Conservation (phyloP, 2,113 vertebrate genomes). For the Cryptomyrus ogoouensis region DNA sequence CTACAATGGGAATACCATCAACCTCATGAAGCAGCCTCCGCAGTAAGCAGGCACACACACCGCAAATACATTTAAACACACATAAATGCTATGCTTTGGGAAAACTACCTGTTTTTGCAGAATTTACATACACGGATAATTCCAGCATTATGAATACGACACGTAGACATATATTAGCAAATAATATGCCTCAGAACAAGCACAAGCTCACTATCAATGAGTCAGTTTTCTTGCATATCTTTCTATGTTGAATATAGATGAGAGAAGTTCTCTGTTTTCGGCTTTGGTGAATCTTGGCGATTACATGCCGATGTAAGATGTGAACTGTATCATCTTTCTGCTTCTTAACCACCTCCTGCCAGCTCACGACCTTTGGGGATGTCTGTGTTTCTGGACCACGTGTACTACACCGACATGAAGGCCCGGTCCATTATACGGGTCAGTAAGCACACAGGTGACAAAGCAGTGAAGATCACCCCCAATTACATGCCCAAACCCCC, state of each 20-base stretch:
- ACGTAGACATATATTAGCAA: not conserved
- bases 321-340: not conserved
- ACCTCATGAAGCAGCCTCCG: conserved; percentile 49
- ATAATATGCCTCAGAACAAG: not conserved
- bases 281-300: not conserved
- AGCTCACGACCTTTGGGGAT: conserved; percentile 62
- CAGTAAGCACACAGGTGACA: conserved; percentile 73
- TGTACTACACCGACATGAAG: conserved; percentile 71
- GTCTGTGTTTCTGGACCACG: conserved; percentile 66
- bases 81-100: not conserved
- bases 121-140: not conserved
- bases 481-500: conserved; percentile 55
- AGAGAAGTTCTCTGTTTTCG: not conserved
- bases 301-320: not conserved
- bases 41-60: conserved; percentile 51
- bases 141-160: not conserved
- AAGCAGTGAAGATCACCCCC: conserved; percentile 57
- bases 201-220: too few species aligned
- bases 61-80: not conserved
- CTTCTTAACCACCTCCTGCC: not conserved
- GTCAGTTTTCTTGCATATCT: not conserved
- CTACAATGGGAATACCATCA: conserved; percentile 67
- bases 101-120: not conserved
- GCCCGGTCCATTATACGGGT: conserved; percentile 63
- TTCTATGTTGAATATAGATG: not conserved